Percentiles rank a stretch among this genome's conserved stretches.
phyloP scores from a whole-genome alignment of 35 echinoderm and acorn worm genomes.

The Ptychodera flava region DNA sequence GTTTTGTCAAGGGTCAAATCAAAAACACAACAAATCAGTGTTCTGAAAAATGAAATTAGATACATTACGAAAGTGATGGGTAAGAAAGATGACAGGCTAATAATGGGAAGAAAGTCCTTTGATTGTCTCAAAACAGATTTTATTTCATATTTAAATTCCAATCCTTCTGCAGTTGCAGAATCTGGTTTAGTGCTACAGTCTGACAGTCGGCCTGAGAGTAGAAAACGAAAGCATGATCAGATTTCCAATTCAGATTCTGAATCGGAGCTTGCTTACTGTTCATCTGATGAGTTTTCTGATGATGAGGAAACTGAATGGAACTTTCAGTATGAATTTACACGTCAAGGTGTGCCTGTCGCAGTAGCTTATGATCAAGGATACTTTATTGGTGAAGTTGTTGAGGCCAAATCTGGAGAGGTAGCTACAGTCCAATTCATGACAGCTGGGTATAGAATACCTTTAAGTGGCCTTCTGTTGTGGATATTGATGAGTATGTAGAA shows the following conservation, averaged over 20 bases:
- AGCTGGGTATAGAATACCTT: constrained; percentile 2
- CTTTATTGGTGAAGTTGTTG: constrained; percentile 28
- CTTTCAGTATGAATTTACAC: background rate
- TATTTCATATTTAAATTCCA: too few relatives aligned
- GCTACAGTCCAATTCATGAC: constrained; percentile 26
- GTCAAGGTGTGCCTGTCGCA: constrained; percentile 25
- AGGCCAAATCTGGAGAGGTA: constrained; percentile 3
- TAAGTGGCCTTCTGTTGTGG: constrained; percentile 17
- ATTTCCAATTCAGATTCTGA: too few relatives aligned
- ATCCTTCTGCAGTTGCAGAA: too few relatives aligned
- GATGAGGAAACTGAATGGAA: too few relatives aligned
- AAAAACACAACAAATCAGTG: background rate
- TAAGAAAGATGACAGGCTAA: constrained; percentile 4
- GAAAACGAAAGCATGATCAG: too few relatives aligned
- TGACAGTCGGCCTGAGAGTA: too few relatives aligned
- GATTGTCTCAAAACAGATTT: too few relatives aligned
- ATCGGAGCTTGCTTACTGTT: too few relatives aligned
- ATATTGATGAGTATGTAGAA: too few relatives aligned
- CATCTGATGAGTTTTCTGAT: too few relatives aligned
- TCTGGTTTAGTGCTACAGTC: too few relatives aligned
- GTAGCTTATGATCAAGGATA: constrained; percentile 35
- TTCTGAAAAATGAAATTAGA: constrained; percentile 26
- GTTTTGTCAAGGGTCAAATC: background rate
- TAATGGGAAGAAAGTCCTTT: constrained; percentile 12
- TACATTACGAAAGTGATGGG: constrained; percentile 26